Percentiles rank a stretch among this genome's conserved stretches.
Evolutionary conservation across 2,797 vertebrate species (phyloP).

Genomic region (Loris lydekkerianus): DNA sequence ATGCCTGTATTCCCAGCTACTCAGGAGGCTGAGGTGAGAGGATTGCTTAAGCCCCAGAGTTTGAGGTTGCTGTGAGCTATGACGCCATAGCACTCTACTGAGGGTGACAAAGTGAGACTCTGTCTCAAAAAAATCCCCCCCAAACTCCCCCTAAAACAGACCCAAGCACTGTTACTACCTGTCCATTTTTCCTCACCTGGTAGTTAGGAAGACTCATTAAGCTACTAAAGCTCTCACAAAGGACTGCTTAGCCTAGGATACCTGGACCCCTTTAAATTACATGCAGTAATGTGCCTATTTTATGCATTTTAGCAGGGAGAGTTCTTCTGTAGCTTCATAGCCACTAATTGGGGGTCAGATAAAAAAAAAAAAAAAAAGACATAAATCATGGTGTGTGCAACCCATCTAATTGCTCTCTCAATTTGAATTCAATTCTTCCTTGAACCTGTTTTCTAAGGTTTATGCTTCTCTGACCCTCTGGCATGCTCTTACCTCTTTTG

Average conservation of each 20-base stretch:
- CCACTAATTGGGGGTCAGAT: not conserved
- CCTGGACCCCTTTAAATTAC: not conserved
- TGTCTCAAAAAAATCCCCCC: too few species aligned
- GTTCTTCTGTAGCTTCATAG: not conserved
- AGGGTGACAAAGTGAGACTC: too few species aligned
- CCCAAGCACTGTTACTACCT: not conserved
- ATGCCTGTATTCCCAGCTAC: too few species aligned
- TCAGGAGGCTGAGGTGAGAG: too few species aligned
- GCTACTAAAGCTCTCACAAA: not conserved
- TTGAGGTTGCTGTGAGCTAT: too few species aligned
- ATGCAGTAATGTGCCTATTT: not conserved
- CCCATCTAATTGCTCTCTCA: not conserved
- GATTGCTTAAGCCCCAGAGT: too few species aligned
- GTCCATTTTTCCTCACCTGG: not conserved
- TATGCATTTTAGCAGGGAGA: not conserved
- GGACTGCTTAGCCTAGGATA: not conserved
- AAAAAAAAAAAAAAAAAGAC: not conserved
- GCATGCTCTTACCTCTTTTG: not conserved
- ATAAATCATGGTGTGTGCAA: not conserved
- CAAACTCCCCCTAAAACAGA: not conserved
- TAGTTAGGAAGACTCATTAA: not conserved
- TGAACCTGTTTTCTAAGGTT: not conserved
- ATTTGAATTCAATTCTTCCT: not conserved
- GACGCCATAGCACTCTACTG: too few species aligned
- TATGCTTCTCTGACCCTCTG: not conserved